Evolutionary conservation across 2,888 invertebrate genomes (phyloP).

Genomic region (Saturnia pavonia): DNA sequence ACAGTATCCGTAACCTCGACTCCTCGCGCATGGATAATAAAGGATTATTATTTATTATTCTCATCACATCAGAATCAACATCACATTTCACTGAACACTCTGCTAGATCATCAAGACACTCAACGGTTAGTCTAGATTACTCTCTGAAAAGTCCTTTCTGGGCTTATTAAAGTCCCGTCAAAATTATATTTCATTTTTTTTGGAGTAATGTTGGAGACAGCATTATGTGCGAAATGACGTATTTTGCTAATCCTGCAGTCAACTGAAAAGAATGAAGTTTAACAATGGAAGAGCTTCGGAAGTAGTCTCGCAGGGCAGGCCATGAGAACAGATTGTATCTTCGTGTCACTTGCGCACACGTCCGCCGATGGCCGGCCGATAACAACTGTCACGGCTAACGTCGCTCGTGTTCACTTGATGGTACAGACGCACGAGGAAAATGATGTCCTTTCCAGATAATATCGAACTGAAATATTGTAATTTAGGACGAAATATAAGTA

Average conservation of each 20-base stretch:
- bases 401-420: constrained; percentile 15
- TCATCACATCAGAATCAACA: too few species aligned
- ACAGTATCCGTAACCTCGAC: too few species aligned
- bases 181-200: too few species aligned
- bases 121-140: too few species aligned
- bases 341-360: constrained; percentile 59
- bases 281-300: constrained; percentile 46
- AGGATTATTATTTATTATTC: too few species aligned
- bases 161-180: too few species aligned
- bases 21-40: too few species aligned
- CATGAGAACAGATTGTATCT: constrained; percentile 76
- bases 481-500: not conserved
- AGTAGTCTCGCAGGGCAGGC: constrained; percentile 51
- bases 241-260: not conserved
- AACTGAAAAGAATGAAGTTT: constrained; percentile 9
- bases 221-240: too few species aligned
- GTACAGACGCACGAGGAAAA: constrained; percentile 9
- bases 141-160: too few species aligned
- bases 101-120: too few species aligned
- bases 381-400: constrained; percentile 37
- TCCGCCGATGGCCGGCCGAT: constrained; percentile 49
- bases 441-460: constrained; percentile 17
- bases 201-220: not conserved
- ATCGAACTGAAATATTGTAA: constrained; percentile 16
- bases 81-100: too few species aligned